Conservation (phyloP, 2,797 vertebrate genomes). For the Meda fulgida region DNA sequence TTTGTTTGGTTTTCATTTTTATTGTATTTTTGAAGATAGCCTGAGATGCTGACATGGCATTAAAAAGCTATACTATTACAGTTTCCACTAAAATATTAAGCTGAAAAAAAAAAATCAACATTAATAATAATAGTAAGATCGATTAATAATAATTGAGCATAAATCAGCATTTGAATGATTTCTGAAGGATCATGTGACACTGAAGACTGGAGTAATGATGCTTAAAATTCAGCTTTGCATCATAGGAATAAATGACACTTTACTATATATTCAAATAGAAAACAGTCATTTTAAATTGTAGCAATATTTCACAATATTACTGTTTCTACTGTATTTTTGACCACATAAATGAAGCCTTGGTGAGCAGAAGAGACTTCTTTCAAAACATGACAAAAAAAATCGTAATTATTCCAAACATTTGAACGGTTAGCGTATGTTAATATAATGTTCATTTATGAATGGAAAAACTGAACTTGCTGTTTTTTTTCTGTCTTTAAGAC, state of each 20-base stretch:
- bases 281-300: background rate
- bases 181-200: background rate
- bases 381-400: too few relatives aligned
- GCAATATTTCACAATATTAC: background rate
- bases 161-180: background rate
- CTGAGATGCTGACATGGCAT: too few relatives aligned
- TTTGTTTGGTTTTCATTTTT: too few relatives aligned
- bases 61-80: too few relatives aligned
- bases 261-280: background rate
- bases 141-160: background rate
- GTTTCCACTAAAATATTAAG: too few relatives aligned
- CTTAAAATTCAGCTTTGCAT: background rate
- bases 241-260: background rate
- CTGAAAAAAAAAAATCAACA: background rate
- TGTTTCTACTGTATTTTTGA: background rate
- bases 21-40: too few relatives aligned
- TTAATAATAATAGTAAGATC: background rate
- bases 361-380: background rate
- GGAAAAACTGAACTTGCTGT: background rate
- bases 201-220: background rate
- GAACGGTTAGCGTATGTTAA: background rate
- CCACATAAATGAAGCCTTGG: background rate
- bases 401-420: background rate
- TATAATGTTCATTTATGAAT: background rate
- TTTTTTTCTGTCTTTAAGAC: conserved; percentile 62